Conservation (phyloP, 2,888 invertebrate genomes). For the Scelioninae gen. 1 region DNA sequence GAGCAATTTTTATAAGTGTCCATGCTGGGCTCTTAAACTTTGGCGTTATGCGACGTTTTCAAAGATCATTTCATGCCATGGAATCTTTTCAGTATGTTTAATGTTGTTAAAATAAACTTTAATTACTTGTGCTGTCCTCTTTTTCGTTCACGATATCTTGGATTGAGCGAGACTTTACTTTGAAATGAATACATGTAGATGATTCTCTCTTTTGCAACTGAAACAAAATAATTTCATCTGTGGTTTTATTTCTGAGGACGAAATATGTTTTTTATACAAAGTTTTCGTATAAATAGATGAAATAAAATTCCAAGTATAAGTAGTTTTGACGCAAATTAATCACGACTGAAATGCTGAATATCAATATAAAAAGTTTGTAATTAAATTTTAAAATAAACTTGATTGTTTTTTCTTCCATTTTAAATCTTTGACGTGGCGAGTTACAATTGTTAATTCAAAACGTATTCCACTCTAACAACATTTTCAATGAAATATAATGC, state of each 20-base stretch:
- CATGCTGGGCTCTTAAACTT: slow-evolving; percentile 26
- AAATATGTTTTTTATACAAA: slow-evolving; percentile 14
- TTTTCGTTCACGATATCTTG: slow-evolving; percentile 40
- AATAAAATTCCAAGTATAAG: slow-evolving; percentile 16
- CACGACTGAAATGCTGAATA: background rate
- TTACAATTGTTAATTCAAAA: background rate
- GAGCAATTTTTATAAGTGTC: slow-evolving; percentile 31
- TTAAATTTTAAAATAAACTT: background rate
- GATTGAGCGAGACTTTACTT: slow-evolving; percentile 30
- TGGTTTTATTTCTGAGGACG: slow-evolving; percentile 23
- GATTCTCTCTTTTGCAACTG: slow-evolving; percentile 28
- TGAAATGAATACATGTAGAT: slow-evolving; percentile 45
- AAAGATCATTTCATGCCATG: slow-evolving; percentile 36
- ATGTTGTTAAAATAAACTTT: slow-evolving; percentile 58
- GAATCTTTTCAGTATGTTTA: slow-evolving; percentile 50
- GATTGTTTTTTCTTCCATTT: background rate
- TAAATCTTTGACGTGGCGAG: background rate
- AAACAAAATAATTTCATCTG: slow-evolving; percentile 33
- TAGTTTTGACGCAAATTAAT: background rate
- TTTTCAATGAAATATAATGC: too few relatives aligned
- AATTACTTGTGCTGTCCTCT: slow-evolving; percentile 50
- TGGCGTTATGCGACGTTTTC: slow-evolving; percentile 4
- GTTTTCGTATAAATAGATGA: slow-evolving; percentile 16
- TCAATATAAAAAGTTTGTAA: background rate
- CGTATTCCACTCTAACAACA: too few relatives aligned